These are phyloP conservation scores for Athalia circularis DNA, from an alignment of 2,888 invertebrate species.

Conservation along the genomic window DNA sequence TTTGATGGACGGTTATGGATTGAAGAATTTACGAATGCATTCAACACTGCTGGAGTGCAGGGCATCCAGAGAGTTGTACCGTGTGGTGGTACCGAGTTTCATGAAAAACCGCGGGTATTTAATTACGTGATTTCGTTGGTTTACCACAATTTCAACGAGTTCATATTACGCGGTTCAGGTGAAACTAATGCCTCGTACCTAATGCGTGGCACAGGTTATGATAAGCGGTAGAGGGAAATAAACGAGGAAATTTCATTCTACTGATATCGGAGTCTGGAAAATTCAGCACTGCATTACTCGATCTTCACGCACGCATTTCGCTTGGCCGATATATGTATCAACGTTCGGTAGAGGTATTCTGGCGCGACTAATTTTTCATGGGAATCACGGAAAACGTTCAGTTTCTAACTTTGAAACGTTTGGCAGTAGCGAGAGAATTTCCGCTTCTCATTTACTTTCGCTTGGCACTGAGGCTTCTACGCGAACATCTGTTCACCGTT, in stretches of 20 bases:
- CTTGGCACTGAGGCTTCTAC: constrained; percentile 27
- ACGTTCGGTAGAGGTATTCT: too few species aligned
- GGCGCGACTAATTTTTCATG: constrained; percentile 19
- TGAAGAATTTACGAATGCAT: too few species aligned
- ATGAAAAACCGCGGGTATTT: neutral
- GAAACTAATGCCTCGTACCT: neutral
- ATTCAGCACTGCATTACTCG: too few species aligned
- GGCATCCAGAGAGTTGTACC: too few species aligned
- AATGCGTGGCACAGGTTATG: too few species aligned
- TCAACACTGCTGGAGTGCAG: too few species aligned
- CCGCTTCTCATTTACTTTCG: neutral
- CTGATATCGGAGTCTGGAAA: too few species aligned
- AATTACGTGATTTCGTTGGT: constrained; percentile 28
- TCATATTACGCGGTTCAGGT: constrained; percentile 23
- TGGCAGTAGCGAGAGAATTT: constrained; percentile 19
- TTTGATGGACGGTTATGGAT: too few species aligned
- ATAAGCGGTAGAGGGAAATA: neutral
- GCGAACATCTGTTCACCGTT: constrained; percentile 37
- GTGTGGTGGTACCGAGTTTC: neutral
- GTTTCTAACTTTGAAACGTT: constrained; percentile 18
- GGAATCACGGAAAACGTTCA: constrained; percentile 20
- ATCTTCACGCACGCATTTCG: too few species aligned
- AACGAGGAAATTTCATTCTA: neutral
- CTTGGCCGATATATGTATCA: too few species aligned
- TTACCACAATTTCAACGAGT: constrained; percentile 27